Conservation (phyloP, 2,888 invertebrate genomes). For the Hydropsyche betteni region DNA sequence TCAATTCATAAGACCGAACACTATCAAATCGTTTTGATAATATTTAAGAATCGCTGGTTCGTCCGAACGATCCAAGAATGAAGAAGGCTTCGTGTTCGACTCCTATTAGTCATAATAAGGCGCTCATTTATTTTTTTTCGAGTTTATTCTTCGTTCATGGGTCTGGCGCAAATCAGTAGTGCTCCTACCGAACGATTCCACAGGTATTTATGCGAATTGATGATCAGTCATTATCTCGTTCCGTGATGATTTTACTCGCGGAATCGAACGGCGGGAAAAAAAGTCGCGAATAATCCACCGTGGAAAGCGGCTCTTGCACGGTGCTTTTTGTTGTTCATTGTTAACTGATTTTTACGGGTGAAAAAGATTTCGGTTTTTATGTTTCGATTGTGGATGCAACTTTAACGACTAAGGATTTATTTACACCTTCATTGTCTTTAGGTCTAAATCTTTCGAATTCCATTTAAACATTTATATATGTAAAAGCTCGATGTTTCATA, state of each 20-base stretch:
- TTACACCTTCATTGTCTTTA: no score
- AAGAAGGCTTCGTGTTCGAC: slow-evolving; percentile 41
- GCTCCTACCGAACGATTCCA: slow-evolving; percentile 26
- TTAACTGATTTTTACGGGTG: no score
- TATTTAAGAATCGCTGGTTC: slow-evolving; percentile 11
- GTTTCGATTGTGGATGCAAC: no score
- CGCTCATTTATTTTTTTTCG: slow-evolving; percentile 20
- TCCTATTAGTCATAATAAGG: slow-evolving; percentile 45
- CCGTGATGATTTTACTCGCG: slow-evolving; percentile 23
- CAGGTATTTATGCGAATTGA: slow-evolving; percentile 9
- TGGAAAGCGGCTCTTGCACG: slow-evolving; percentile 1
- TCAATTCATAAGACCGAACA: no score
- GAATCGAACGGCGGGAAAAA: background rate
- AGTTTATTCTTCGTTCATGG: background rate
- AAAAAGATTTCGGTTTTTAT: no score
- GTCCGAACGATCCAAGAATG: background rate
- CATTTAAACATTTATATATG: no score
- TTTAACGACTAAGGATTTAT: no score
- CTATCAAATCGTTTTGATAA: background rate
- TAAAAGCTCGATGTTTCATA: no score
- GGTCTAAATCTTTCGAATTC: no score
- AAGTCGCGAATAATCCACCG: background rate
- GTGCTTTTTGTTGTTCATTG: no score
- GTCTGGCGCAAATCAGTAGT: slow-evolving; percentile 37
- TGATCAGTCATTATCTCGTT: slow-evolving; percentile 23